A percentile compares a stretch with the other conserved stretches of the same genome.
phyloP scores from a whole-genome alignment of 1,140 invertebrate genomes.

The Saxidomus purpurata region DNA sequence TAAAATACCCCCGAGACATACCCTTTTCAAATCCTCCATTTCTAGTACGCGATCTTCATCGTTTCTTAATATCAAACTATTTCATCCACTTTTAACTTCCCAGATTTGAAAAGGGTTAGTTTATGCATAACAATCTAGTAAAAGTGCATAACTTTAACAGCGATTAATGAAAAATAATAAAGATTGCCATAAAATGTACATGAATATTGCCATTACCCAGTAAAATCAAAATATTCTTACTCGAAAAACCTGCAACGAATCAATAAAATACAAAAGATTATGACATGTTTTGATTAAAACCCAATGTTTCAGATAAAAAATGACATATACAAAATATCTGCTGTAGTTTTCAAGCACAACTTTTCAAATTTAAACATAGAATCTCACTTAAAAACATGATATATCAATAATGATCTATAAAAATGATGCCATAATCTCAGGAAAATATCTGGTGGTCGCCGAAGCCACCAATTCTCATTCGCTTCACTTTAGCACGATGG shows the following conservation, averaged over 20 bases:
- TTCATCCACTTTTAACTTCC: neutral
- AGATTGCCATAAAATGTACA: conserved; percentile 5
- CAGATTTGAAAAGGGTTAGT: neutral
- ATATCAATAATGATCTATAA: neutral
- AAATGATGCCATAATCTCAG: conserved; percentile 27
- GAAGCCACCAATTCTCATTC: conserved; percentile 87
- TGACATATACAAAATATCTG: neutral
- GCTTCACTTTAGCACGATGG: conserved; percentile 96
- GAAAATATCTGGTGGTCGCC: conserved; percentile 58
- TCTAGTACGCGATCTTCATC: too few species aligned
- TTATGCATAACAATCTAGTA: neutral
- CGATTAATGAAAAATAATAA: neutral
- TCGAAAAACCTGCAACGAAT: neutral
- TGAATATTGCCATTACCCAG: conserved; percentile 14
- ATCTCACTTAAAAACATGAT: conserved; percentile 18
- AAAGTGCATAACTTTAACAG: neutral
- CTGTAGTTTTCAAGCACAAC: neutral
- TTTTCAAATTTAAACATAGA: conserved; percentile 18
- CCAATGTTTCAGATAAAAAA: neutral
- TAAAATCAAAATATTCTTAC: conserved; percentile 2
- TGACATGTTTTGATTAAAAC: conserved; percentile 1
- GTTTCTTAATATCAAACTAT: too few species aligned
- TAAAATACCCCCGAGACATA: conserved; percentile 7
- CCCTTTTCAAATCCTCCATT: too few species aligned
- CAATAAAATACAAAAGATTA: conserved; percentile 7